Percentiles rank a stretch among this genome's conserved stretches.
Conservation (phyloP, 2,888 invertebrate genomes). For the Pachydiplax longipennis region DNA sequence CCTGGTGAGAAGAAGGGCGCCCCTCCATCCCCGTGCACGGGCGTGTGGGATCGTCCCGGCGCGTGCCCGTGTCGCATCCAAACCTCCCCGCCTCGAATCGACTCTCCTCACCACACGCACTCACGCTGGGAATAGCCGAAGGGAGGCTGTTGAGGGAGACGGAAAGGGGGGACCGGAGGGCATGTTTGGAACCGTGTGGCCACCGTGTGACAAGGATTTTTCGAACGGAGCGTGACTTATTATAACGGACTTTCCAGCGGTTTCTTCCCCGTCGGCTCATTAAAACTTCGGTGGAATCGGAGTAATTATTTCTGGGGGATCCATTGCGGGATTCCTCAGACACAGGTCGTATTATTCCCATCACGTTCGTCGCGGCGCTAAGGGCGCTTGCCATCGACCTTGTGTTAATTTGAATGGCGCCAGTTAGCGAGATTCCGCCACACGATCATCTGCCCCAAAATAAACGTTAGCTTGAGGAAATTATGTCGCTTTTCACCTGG, state of each 20-base stretch:
- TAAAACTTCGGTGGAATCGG: too few relatives aligned
- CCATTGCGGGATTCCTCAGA: too few relatives aligned
- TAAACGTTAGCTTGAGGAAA: background rate
- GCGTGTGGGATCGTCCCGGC: background rate
- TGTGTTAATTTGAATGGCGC: background rate
- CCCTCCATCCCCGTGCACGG: background rate
- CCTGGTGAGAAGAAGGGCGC: background rate
- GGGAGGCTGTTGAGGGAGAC: background rate
- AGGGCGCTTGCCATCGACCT: background rate
- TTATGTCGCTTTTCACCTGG: background rate
- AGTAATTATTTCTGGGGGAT: too few relatives aligned
- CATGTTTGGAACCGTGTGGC: background rate
- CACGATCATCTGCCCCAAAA: background rate
- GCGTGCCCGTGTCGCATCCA: slow-evolving; percentile 14
- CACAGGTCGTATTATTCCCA: too few relatives aligned
- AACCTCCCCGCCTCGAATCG: slow-evolving; percentile 1
- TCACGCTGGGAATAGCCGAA: slow-evolving; percentile 24
- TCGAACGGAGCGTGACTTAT: too few relatives aligned
- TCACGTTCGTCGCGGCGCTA: background rate
- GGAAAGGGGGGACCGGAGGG: background rate
- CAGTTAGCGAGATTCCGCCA: background rate
- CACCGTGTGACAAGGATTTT: background rate
- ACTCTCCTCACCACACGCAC: slow-evolving; percentile 23
- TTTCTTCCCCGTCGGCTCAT: too few relatives aligned
- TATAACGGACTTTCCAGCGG: too few relatives aligned